Evolutionary conservation across 2,888 invertebrate genomes (phyloP).

Genomic region (Lissonota sp.): DNA sequence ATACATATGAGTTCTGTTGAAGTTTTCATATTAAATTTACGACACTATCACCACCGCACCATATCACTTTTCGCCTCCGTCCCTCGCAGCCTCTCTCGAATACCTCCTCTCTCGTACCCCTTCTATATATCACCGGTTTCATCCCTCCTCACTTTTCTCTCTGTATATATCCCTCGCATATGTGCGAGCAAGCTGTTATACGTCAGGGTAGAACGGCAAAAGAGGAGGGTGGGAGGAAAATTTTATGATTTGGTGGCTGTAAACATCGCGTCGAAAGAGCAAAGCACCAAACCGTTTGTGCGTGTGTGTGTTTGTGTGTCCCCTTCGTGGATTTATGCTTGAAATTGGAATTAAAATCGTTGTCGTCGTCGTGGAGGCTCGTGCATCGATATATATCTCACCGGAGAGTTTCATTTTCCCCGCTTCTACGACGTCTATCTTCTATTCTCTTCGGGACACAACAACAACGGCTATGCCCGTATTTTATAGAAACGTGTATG

Average conservation of each 20-base stretch:
- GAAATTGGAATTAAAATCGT: constrained; percentile 77
- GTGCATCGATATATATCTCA: constrained; percentile 44
- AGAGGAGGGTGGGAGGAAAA: constrained; percentile 54
- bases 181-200: not conserved
- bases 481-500: not conserved
- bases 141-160: constrained; percentile 8
- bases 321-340: constrained; percentile 70
- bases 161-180: constrained; percentile 4
- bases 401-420: constrained; percentile 16
- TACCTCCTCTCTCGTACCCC: constrained; percentile 34
- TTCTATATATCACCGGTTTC: constrained; percentile 54
- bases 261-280: constrained; percentile 67
- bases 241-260: constrained; percentile 76
- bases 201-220: constrained; percentile 2
- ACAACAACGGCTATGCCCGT: constrained; percentile 5
- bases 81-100: constrained; percentile 42
- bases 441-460: constrained; percentile 18
- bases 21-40: constrained; percentile 81
- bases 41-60: constrained; percentile 55
- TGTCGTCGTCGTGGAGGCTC: constrained; percentile 46
- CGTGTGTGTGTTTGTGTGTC: not conserved
- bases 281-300: constrained; percentile 18
- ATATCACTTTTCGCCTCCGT: constrained; percentile 34
- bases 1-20: constrained; percentile 72
- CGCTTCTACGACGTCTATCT: not conserved